phyloP scores from a whole-genome alignment of 2,797 vertebrate species.

The Fundulus diaphanus region DNA sequence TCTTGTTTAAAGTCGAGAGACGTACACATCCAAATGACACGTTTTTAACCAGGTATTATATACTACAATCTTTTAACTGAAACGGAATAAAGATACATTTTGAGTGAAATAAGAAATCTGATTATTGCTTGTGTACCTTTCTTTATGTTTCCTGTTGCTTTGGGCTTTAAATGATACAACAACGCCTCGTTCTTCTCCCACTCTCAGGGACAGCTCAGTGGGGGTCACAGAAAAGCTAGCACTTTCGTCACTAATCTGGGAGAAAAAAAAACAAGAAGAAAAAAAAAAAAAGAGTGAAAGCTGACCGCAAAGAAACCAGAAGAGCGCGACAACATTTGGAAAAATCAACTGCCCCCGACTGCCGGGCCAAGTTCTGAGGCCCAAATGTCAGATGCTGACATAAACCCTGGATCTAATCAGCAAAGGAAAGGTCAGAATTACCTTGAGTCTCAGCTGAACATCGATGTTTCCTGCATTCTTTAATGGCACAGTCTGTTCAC shows the following conservation, averaged over 20 bases:
- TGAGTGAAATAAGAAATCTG: neutral
- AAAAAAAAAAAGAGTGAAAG: neutral
- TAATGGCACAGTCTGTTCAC: conserved; percentile 88
- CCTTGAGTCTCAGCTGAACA: conserved; percentile 88
- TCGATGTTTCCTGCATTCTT: conserved; percentile 96
- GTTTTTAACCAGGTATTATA: neutral
- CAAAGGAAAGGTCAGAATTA: conserved; percentile 70
- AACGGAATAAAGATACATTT: neutral
- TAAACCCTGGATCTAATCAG: conserved; percentile 56
- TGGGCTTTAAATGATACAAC: conserved; percentile 85
- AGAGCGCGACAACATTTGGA: neutral
- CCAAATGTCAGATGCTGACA: conserved; percentile 59
- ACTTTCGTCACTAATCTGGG: conserved; percentile 80
- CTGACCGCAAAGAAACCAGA: neutral
- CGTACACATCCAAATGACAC: neutral
- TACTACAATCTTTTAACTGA: neutral
- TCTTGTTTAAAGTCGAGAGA: neutral
- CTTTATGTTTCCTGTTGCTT: conserved; percentile 58
- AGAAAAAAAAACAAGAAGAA: neutral
- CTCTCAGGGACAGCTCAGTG: conserved; percentile 83
- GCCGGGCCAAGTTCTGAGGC: conserved; percentile 23
- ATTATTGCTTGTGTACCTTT: conserved; percentile 80
- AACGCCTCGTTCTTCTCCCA: conserved; percentile 86
- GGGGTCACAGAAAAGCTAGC: conserved; percentile 87
- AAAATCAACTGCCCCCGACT: neutral